These are phyloP conservation scores for Bos taurus DNA, from an alignment of 2,113 vertebrate species.

Conservation along the genomic window DNA sequence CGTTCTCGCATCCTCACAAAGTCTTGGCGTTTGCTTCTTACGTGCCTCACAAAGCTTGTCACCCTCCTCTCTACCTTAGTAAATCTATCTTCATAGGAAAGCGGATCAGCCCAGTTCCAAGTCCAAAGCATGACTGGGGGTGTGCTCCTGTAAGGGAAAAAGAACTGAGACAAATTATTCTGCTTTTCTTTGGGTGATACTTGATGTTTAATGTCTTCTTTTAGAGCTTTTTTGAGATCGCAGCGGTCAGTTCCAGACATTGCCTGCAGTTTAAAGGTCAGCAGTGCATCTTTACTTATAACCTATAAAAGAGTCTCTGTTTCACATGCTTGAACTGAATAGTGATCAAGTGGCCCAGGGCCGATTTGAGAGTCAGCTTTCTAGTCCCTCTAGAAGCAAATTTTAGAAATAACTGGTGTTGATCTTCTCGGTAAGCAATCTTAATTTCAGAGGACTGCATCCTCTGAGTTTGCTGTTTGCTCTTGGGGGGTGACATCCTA, in stretches of 20 bases:
- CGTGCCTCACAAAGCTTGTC: neutral
- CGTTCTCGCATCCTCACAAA: neutral
- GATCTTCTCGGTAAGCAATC: neutral
- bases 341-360: neutral
- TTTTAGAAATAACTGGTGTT: neutral
- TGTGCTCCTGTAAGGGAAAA: neutral
- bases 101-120: neutral
- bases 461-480: neutral
- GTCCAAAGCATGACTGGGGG: neutral
- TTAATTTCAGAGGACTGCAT: neutral
- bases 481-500: neutral
- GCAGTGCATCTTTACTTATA: neutral
- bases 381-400: neutral
- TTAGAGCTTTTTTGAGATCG: neutral
- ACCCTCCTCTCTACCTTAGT: neutral
- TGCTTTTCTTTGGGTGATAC: neutral
- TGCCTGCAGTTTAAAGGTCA: conserved; percentile 1
- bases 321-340: neutral
- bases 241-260: neutral
- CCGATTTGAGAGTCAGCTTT: neutral
- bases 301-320: neutral
- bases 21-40: neutral
- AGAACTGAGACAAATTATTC: neutral
- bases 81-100: neutral
- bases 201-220: conserved; percentile 43